Evolutionary conservation across 2,113 vertebrate genomes (phyloP), one percentile per base, ranked within the genome.

Genomic region (Hippocampus zosterae): DNA sequence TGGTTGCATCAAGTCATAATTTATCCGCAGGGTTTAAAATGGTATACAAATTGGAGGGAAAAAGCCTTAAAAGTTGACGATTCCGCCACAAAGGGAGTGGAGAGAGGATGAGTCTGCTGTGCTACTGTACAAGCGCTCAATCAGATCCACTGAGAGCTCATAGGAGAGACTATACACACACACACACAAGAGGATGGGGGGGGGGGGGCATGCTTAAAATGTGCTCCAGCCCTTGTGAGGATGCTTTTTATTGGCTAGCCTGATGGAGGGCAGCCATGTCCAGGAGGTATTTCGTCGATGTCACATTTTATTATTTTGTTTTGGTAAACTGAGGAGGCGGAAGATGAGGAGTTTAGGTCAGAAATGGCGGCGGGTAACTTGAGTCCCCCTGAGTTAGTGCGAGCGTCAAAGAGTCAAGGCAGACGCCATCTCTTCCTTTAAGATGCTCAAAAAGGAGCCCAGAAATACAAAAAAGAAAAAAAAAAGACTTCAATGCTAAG

Each of bases 371-470:
- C 83, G 83, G 74, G 79, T 81, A 82, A 78, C 77, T 85, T 83
- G 79, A 84, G 85, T 88, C 89, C 87, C 89, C 90, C 90, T 91
- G 89, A 91, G 89, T 91, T 91, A 90, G 85, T 87, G 87, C 84
- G 84, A 85, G 79, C 73, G 16, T 86, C 81, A 71, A 55, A 40
- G 73, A 87, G 77, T 80, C 78, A 8, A 63, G 52, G 74, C 82
- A 73, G 79, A 77, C 83, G 46, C 77, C 18, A 59, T 75, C 79
- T 0, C 82, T 87, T 44, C 81, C 46, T 80, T 83, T 81, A 84
- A 85, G 88, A 84, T 84, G 68, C 80, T 84, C 82, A 83, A 81
- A 78, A 83, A 64, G 71, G 69, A 72, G 69, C 62, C 53, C 41
- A 59, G 65, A 79, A 55, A n/a, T 23, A 55, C 8, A 55, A 23